phyloP scores from a whole-genome alignment of 2,797 vertebrate species.

The Pterois miles region DNA sequence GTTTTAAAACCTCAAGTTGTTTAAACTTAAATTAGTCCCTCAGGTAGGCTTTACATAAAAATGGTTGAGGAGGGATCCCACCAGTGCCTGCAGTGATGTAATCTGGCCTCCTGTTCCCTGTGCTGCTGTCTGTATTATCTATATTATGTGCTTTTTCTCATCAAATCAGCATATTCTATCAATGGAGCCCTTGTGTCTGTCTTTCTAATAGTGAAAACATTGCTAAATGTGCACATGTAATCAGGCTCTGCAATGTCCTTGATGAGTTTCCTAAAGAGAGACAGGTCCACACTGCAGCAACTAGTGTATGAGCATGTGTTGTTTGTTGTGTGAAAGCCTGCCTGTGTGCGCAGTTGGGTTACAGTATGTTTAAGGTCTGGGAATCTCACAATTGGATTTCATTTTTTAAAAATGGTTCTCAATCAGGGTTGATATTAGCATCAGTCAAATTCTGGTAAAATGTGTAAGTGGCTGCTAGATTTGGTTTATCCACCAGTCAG shows the following conservation, averaged over 20 bases:
- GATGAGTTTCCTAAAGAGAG: conserved; percentile 7
- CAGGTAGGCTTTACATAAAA: background rate
- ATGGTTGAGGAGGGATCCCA: background rate
- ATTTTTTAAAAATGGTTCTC: background rate
- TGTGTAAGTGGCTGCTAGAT: no score
- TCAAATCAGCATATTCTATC: no score
- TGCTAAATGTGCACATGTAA: background rate
- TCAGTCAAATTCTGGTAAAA: no score
- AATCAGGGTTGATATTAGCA: no score
- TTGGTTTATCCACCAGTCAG: no score
- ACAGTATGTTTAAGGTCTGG: background rate
- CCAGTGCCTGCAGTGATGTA: background rate
- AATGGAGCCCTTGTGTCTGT: background rate
- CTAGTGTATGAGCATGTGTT: background rate
- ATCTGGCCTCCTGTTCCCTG: background rate
- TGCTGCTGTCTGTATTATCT: background rate
- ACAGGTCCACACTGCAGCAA: conserved; percentile 28
- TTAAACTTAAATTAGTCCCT: background rate
- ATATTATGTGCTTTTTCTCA: background rate
- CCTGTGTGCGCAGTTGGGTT: background rate
- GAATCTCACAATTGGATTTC: background rate
- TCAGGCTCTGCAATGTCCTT: conserved; percentile 9
- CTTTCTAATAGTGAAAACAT: background rate
- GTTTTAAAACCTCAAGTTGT: background rate
- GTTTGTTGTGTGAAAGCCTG: background rate